Evolutionary conservation across 2,113 vertebrate species (phyloP).

Genomic region (Oceanites oceanicus): DNA sequence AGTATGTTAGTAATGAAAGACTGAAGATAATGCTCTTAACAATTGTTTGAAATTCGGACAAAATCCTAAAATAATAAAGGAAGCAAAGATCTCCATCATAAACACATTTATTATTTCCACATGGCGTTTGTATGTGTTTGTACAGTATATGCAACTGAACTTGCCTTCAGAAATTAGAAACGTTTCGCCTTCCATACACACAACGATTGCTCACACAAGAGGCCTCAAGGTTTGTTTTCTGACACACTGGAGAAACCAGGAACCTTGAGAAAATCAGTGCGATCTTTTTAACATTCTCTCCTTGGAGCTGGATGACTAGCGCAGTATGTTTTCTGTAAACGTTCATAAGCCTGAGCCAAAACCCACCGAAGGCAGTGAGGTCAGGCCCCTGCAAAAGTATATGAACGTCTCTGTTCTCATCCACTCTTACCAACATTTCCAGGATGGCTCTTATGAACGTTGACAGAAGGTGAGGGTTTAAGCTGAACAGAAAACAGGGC

Average conservation of each 20-base stretch:
- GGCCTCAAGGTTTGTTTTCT: constrained; percentile 57
- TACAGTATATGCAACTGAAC: constrained; percentile 15
- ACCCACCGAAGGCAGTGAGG: not conserved
- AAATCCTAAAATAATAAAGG: constrained; percentile 66
- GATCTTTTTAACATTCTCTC: constrained; percentile 10
- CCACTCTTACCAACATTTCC: accelerated
- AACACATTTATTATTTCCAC: constrained; percentile 73
- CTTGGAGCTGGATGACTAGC: not conserved
- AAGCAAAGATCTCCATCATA: constrained; percentile 66
- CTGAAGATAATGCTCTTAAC: constrained; percentile 27
- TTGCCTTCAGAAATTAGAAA: constrained; percentile 52
- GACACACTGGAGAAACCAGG: constrained; percentile 37
- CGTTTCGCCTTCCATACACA: constrained; percentile 35
- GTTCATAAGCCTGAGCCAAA: not conserved
- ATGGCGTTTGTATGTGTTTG: constrained; percentile 51
- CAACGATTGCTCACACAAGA: constrained; percentile 43
- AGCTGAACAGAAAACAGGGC: not conserved
- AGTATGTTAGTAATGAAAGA: constrained; percentile 34
- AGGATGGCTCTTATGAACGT: not conserved
- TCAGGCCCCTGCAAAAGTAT: not conserved
- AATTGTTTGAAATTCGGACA: constrained; percentile 63
- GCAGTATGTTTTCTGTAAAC: not conserved
- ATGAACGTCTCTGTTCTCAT: not conserved
- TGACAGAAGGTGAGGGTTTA: not conserved
- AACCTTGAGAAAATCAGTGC: constrained; percentile 36